These are phyloP conservation scores for Folsomia candida DNA, from an alignment of 2,888 invertebrate genomes.

Conservation along the genomic window DNA sequence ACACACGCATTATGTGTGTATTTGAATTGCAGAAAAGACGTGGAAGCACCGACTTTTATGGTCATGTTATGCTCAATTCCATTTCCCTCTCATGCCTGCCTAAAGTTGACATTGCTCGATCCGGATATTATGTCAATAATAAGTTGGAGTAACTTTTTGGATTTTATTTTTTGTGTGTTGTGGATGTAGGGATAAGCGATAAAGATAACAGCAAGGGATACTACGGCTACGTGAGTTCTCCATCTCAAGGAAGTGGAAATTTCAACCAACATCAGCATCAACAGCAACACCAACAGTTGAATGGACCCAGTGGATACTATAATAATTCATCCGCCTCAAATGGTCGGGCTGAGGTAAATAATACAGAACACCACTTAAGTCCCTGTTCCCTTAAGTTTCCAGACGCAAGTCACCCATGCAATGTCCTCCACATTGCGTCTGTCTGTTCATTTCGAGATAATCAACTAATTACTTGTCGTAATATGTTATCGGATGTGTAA, in stretches of 20 bases:
- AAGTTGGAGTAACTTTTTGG: background rate
- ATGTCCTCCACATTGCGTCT: too few species aligned
- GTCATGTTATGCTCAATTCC: too few species aligned
- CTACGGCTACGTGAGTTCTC: slow-evolving; percentile 28
- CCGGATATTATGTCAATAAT: background rate
- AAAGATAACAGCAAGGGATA: slow-evolving; percentile 27
- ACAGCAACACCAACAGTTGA: slow-evolving; percentile 6
- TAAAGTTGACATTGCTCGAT: background rate
- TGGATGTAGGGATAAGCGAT: slow-evolving; percentile 23
- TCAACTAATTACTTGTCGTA: slow-evolving; percentile 26
- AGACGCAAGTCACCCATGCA: too few species aligned
- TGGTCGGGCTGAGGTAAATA: slow-evolving; percentile 35
- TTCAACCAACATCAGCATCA: background rate
- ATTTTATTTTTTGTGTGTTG: slow-evolving; percentile 1
- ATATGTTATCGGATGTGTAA: background rate
- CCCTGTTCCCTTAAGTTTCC: background rate
- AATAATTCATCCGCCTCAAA: slow-evolving; percentile 13
- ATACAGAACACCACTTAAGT: background rate
- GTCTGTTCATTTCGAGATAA: slow-evolving; percentile 9
- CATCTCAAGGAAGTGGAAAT: slow-evolving; percentile 10
- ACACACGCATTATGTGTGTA: too few species aligned
- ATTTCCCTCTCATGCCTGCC: too few species aligned
- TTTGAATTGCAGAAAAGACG: too few species aligned
- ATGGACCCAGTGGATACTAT: slow-evolving; percentile 9
- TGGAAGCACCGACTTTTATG: too few species aligned